Base-by-base conservation (phyloP, 2,113 vertebrate species). In the Rostratula benghalensis region DNA sequence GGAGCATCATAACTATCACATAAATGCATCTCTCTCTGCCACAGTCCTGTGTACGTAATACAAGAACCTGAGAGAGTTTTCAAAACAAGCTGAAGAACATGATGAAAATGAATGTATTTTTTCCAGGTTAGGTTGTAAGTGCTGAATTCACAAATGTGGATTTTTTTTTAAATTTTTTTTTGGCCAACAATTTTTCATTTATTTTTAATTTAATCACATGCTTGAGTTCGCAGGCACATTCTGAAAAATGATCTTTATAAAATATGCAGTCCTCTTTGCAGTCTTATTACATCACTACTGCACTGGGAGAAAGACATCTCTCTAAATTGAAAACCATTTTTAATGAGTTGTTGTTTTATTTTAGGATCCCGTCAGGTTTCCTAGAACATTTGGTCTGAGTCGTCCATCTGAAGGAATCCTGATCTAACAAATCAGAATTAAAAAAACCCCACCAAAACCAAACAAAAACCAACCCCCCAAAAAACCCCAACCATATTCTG, bases 281-380 rank as follows among this genome's bases (percentile, higher is more conserved):
- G 63, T 27, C 83, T 68, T 93, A 79, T 90, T 89, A 75, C 81
- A 95, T 91, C 76, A 84, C 85, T 75, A 35, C 57, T 64, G 93
- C 54, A 35, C 76, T 83, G 82, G 73, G 71, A 93, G 92, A 91
- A 65, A 85, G 94, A 77, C 86, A 73, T 87, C 41, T 90, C 78
- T 90, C n/a, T 57, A 87, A 95, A 94, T 86, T 93, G 86, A 95
- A 97, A 90, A 83, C 90, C 69, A 20, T 95, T 77, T 83, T 88
- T 95, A 97, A 96, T 94, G 94, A 96, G 92, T 93, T 90, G 89
- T 81, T 94, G 87, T 87, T 94, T 96, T 95, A 96, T 96, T 95
- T 93, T 90, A 87, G 57, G 87, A 94, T 93, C 86, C 71, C 75
- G 88, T 75, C 87, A 89, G 68, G 67, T 94, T 94, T 90, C 56